Evolutionary conservation across 2,113 vertebrate genomes (phyloP), one percentile per base, ranked within the genome.

Genomic region (Sapayoa aenigma): DNA sequence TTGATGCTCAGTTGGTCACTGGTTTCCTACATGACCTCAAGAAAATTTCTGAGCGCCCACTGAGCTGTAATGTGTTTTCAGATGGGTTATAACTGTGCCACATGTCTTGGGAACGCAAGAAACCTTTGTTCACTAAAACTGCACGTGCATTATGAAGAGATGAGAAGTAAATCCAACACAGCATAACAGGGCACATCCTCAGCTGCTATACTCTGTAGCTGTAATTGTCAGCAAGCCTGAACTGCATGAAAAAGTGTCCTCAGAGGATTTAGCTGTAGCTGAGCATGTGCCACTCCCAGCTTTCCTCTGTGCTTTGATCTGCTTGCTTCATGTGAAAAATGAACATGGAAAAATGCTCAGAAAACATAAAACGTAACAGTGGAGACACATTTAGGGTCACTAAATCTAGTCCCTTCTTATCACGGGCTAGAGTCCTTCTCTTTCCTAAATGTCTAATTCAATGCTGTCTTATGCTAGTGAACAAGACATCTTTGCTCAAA

Each of bases 331-430:
- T 3, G 13, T 46, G 42, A 81, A 89, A 89, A 53, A 30, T 2
- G 7, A 67, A 39, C 35, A 12, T 11, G 24, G 59, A 72, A 83
- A 66, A 94, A 92, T 7, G 28, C 13, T 71, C 5, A 2, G 49
- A 68, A 93, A 79, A 59, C 1, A 0, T 12, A 68, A 93, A 79
- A 59, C 1, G 0, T 12, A 67, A 63, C 28, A 16, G 12, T 18
- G 17, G 41, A 46, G 41, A 84, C 5, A 71, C 25, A 30, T 56
- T 42, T 33, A 33, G 3, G 2, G 42, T 31, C 1, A 1, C 72
- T 50, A 82, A 89, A 84, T 33, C 28, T n/a, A 62, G 42, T 22
- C 28, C 30, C 30, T 55, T 53, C 55, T 23, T 16, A 67, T 28
- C 35, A 52, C 0, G 7, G 46, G 14, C 33, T 62, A 72, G 10